These are phyloP conservation scores for Stenopsyche tienmushanensis DNA, from an alignment of 1,140 invertebrate genomes.

Conservation along the genomic window DNA sequence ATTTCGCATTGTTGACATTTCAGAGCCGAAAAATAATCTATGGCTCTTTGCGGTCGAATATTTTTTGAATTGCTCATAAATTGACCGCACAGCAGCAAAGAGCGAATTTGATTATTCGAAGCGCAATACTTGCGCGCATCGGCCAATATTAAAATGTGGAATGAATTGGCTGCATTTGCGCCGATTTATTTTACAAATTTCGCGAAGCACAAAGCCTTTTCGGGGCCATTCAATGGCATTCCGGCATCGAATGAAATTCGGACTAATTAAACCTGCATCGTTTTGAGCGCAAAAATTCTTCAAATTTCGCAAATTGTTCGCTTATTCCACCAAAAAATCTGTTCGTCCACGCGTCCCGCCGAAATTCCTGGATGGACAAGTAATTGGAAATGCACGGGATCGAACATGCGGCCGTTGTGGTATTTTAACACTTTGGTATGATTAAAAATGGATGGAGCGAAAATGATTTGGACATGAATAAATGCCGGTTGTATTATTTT, in stretches of 20 bases:
- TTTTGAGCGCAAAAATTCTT: conserved; percentile 11
- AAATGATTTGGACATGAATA: too few species aligned
- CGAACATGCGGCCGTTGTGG: too few species aligned
- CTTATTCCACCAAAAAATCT: neutral
- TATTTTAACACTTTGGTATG: too few species aligned
- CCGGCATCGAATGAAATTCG: conserved; percentile 3
- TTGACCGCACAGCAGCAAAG: too few species aligned
- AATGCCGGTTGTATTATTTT: too few species aligned
- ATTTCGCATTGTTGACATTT: too few species aligned
- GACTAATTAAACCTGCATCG: conserved; percentile 14
- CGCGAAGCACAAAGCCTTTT: too few species aligned
- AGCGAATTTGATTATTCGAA: too few species aligned
- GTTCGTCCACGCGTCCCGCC: neutral
- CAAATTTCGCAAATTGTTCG: conserved; percentile 8
- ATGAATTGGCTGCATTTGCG: neutral
- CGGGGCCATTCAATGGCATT: conserved; percentile 11
- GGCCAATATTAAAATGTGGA: neutral
- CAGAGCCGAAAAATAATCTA: too few species aligned
- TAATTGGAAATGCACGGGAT: conserved; percentile 8
- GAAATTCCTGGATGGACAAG: conserved; percentile 12
- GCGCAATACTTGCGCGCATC: neutral
- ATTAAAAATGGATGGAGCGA: too few species aligned
- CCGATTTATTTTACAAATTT: too few species aligned
- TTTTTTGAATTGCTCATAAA: too few species aligned
- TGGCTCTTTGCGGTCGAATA: neutral